phyloP scores from a whole-genome alignment of 2,888 invertebrate genomes.

The Chaitophorus viminalis region DNA sequence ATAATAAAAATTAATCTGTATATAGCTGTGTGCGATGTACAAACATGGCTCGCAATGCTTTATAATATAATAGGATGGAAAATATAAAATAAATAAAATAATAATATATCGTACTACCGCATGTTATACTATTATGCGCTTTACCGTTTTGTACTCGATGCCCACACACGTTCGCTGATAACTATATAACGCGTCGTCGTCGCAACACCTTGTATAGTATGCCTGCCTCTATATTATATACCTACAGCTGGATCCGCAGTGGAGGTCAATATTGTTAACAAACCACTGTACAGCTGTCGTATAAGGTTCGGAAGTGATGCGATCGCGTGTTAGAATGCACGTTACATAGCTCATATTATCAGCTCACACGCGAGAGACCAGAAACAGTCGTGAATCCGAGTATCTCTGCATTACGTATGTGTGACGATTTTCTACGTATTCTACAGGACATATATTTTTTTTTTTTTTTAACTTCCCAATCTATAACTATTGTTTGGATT shows the following conservation, averaged over 20 bases:
- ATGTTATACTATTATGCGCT: neutral
- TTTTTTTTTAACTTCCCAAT: too few relatives aligned
- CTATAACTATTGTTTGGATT: too few relatives aligned
- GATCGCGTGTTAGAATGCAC: conserved; percentile 3
- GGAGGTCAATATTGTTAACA: conserved; percentile 37
- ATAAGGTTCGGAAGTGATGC: conserved; percentile 20
- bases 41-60: conserved; percentile 20
- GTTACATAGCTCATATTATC: too few relatives aligned
- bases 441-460: too few relatives aligned
- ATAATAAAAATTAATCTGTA: too few relatives aligned
- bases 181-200: conserved; percentile 35
- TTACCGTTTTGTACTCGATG: conserved; percentile 28
- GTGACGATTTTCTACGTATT: too few relatives aligned
- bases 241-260: neutral
- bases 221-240: too few relatives aligned
- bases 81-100: too few relatives aligned
- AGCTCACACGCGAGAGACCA: neutral
- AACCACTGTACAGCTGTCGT: conserved; percentile 1
- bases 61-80: too few relatives aligned
- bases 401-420: too few relatives aligned
- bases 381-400: too few relatives aligned
- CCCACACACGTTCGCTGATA: conserved; percentile 32
- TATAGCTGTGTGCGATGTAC: neutral
- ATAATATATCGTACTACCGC: conserved; percentile 9
- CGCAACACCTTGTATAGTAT: conserved; percentile 42